Evolutionary conservation across 2,888 invertebrate species (phyloP).

Genomic region (Cheilosia scutellata): DNA sequence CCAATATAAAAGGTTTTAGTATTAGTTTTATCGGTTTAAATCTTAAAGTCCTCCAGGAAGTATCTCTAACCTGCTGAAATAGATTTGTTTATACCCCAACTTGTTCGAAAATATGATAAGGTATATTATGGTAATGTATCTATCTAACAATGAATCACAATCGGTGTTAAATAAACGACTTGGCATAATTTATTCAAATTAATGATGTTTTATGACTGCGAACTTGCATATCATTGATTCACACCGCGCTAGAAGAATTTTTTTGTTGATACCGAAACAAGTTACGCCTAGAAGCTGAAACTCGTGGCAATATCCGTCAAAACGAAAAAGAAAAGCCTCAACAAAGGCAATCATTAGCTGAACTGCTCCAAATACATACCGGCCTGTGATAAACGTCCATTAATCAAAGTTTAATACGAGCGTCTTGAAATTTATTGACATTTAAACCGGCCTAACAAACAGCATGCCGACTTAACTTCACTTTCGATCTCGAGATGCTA

Average conservation of each 20-base stretch:
- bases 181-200: slow-evolving; percentile 13
- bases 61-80: background rate
- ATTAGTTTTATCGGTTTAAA: too few relatives aligned
- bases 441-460: background rate
- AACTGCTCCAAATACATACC: slow-evolving; percentile 42
- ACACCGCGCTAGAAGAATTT: background rate
- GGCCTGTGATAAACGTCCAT: slow-evolving; percentile 13
- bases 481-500: background rate
- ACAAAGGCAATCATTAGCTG: slow-evolving; percentile 13
- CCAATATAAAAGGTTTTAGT: too few relatives aligned
- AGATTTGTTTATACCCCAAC: background rate
- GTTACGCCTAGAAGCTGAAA: slow-evolving; percentile 21
- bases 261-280: slow-evolving; percentile 15
- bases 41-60: background rate
- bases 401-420: slow-evolving; percentile 31
- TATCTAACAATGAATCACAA: background rate
- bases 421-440: slow-evolving; percentile 25
- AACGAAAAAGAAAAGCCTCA: background rate
- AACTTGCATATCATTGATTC: slow-evolving; percentile 7
- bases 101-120: slow-evolving; percentile 2
- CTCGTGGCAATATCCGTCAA: slow-evolving; percentile 2
- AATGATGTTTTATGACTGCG: slow-evolving; percentile 1
- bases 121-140: background rate
- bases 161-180: slow-evolving; percentile 8
- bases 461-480: slow-evolving; percentile 1